phyloP scores from a whole-genome alignment of 2,113 vertebrate genomes.

The Mirza zaza region DNA sequence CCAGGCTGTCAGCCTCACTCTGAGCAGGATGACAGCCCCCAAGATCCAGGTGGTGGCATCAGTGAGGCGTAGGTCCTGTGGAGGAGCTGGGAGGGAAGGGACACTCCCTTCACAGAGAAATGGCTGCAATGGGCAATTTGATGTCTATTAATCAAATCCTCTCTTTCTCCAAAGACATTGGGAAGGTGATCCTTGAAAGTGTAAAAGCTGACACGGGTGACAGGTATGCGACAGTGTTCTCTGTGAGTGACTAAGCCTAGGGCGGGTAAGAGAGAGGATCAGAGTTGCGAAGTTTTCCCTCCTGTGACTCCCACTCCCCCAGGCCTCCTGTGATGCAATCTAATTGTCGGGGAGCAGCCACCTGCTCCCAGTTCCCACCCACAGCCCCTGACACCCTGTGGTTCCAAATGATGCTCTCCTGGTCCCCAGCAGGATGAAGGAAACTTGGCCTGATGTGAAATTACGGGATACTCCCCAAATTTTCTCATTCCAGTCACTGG shows the following conservation, averaged over 20 bases:
- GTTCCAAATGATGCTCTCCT: background rate
- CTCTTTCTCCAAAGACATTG: background rate
- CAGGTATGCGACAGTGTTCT: background rate
- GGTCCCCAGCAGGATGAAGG: background rate
- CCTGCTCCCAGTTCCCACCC: background rate
- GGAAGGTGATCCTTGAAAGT: background rate
- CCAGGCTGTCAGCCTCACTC: background rate
- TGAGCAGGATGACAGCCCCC: background rate
- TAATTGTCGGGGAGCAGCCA: conserved; percentile 13
- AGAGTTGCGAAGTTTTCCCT: background rate
- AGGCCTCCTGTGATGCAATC: background rate
- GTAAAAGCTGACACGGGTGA: background rate
- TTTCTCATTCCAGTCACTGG: background rate
- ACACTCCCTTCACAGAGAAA: background rate
- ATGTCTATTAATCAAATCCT: background rate
- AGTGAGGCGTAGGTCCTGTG: background rate
- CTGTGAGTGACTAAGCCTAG: background rate
- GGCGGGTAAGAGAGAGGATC: background rate
- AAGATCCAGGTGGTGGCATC: background rate
- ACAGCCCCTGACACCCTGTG: background rate
- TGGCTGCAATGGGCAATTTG: no score
- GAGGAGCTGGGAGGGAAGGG: background rate
- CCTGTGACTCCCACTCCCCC: background rate
- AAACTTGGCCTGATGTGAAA: background rate
- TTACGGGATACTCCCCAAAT: background rate